Evolutionary conservation across 2,888 invertebrate genomes (phyloP).

Genomic region (Tetropium fuscum): DNA sequence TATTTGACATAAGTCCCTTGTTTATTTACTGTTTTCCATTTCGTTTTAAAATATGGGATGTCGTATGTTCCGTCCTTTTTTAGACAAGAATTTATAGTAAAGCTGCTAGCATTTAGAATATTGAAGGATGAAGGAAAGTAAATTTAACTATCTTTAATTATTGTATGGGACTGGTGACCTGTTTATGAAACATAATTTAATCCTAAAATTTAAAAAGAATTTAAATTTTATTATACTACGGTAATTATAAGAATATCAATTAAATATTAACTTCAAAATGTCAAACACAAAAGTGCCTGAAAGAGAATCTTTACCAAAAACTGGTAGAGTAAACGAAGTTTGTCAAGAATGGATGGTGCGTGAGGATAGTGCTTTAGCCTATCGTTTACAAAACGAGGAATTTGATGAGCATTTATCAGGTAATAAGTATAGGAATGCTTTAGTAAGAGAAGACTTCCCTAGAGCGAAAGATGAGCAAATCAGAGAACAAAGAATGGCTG

Average conservation of each 20-base stretch:
- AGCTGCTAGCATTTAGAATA: too few relatives aligned
- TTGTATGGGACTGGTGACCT: constrained; percentile 41
- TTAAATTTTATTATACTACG: neutral
- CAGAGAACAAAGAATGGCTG: constrained; percentile 75
- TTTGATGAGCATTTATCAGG: constrained; percentile 82
- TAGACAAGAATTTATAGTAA: constrained; percentile 37
- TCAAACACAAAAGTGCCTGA: constrained; percentile 51
- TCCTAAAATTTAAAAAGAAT: constrained; percentile 2
- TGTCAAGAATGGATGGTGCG: constrained; percentile 87
- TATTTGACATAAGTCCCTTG: too few relatives aligned
- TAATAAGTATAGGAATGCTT: constrained; percentile 79
- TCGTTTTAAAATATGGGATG: constrained; percentile 30
- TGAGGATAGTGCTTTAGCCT: constrained; percentile 86
- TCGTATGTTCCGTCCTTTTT: constrained; percentile 32
- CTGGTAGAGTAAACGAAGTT: constrained; percentile 78
- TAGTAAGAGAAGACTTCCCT: constrained; percentile 83
- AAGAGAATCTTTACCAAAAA: constrained; percentile 71
- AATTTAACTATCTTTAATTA: constrained; percentile 37
- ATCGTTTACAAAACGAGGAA: constrained; percentile 85
- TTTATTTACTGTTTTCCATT: constrained; percentile 33
- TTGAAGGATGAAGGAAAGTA: constrained; percentile 40
- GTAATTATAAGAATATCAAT: constrained; percentile 6
- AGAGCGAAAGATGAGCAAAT: constrained; percentile 80
- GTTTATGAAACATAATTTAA: constrained; percentile 34
- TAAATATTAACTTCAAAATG: constrained; percentile 36